Evolutionary conservation across 2,888 invertebrate genomes (phyloP).

Genomic region (Scaptodrosophila latifasciaeformis): DNA sequence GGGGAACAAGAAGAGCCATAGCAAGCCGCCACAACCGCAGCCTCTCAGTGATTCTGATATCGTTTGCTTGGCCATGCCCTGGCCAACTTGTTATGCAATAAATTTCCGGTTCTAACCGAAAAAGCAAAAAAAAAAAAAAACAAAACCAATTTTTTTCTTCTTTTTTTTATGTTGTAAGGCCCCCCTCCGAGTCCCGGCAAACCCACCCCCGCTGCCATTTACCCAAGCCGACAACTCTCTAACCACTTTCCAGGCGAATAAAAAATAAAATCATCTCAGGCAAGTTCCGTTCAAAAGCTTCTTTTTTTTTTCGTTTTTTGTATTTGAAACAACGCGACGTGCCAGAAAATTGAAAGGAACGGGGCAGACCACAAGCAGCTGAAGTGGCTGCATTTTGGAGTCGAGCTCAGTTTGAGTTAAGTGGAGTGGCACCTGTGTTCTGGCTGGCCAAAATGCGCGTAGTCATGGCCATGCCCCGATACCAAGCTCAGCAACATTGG

Average conservation of each 20-base stretch:
- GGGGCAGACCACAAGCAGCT: conserved; percentile 4
- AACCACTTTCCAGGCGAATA: background rate
- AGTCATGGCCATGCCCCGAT: too few species aligned
- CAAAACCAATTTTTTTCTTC: background rate
- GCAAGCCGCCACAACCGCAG: background rate
- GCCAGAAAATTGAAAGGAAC: conserved; percentile 23
- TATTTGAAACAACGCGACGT: conserved; percentile 4
- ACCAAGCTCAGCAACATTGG: conserved; percentile 1
- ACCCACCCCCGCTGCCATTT: background rate
- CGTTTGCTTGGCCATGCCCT: background rate
- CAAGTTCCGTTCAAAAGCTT: conserved; percentile 22
- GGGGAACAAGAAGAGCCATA: background rate
- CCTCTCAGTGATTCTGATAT: too few species aligned
- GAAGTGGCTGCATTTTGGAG: background rate
- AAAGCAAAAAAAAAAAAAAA: conserved; percentile 11
- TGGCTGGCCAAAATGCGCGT: background rate
- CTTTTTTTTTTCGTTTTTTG: conserved; percentile 4
- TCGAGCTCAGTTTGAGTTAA: background rate
- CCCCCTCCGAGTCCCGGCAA: conserved; percentile 8
- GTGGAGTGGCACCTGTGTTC: conserved; percentile 38
- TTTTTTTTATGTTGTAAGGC: conserved; percentile 6
- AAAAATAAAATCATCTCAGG: background rate
- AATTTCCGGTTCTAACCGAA: conserved; percentile 61
- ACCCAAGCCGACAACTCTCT: background rate
- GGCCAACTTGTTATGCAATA: conserved; percentile 67